Percentiles rank a stretch among this genome's conserved stretches.
These are phyloP conservation scores for Triplophysa rosa DNA, from an alignment of 2,113 vertebrate genomes.

Conservation along the genomic window DNA sequence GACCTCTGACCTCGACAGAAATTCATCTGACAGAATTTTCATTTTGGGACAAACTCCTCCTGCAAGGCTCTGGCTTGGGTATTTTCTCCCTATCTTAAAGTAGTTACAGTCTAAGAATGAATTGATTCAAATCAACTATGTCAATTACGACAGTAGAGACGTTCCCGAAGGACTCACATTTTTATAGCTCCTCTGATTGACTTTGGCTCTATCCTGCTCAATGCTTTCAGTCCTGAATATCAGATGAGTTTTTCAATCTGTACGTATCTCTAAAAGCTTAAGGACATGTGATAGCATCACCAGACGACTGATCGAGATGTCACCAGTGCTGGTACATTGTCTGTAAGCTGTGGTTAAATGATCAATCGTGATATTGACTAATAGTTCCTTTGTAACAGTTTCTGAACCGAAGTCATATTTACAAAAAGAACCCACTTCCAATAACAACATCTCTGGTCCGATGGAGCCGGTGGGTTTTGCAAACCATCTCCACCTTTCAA, in stretches of 20 bases:
- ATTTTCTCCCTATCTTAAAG: conserved; percentile 20
- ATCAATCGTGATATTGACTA: conserved; percentile 16
- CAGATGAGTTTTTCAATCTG: conserved; percentile 18
- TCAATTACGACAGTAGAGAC: conserved; percentile 26
- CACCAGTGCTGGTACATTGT: conserved; percentile 24
- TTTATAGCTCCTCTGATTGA: conserved; percentile 35
- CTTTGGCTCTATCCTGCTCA: conserved; percentile 31
- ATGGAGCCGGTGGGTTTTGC: conserved; percentile 12
- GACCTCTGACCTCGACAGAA: too few relatives aligned
- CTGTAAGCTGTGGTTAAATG: conserved; percentile 4
- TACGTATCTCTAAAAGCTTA: conserved; percentile 41
- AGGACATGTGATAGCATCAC: conserved; percentile 43
- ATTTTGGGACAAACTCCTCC: too few relatives aligned
- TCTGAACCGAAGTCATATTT: conserved; percentile 9
- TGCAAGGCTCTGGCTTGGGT: background rate
- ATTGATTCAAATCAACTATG: conserved; percentile 53
- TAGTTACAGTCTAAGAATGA: conserved; percentile 44
- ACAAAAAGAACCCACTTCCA: conserved; percentile 39
- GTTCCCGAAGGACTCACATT: conserved; percentile 31
- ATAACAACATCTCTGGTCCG: conserved; percentile 7
- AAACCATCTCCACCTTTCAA: conserved; percentile 23
- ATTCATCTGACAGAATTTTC: too few relatives aligned
- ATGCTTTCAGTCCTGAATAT: conserved; percentile 13
- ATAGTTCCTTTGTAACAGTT: background rate
- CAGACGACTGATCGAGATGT: conserved; percentile 19